Conservation (phyloP, 1,140 invertebrate species). For the Drosophila obscura region DNA sequence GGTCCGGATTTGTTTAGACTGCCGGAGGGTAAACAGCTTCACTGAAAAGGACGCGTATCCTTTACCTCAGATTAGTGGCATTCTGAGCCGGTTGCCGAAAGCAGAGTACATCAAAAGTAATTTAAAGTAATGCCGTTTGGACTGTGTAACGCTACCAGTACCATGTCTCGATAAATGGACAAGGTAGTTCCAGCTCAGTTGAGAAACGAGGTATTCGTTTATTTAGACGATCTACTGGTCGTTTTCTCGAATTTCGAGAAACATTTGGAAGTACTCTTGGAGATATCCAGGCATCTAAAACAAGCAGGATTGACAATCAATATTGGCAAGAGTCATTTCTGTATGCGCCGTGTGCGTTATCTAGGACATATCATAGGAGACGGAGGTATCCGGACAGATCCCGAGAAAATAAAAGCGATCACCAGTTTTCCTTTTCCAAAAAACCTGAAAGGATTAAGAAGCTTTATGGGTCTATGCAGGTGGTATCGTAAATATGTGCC, state of each 20-base stretch:
- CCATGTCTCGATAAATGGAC: conserved; percentile 19
- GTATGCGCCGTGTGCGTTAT: too few relatives aligned
- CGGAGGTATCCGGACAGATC: too few relatives aligned
- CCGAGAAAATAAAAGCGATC: too few relatives aligned
- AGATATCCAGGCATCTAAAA: background rate
- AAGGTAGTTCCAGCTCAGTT: background rate
- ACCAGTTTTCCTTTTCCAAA: too few relatives aligned
- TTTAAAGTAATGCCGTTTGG: conserved; percentile 23
- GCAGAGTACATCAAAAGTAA: conserved; percentile 10
- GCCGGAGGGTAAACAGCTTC: background rate
- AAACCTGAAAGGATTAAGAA: too few relatives aligned
- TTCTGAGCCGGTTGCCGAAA: conserved; percentile 1
- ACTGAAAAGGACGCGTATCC: conserved; percentile 25
- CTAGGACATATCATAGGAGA: too few relatives aligned
- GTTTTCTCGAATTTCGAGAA: conserved; percentile 5
- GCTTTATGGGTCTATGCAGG: too few relatives aligned
- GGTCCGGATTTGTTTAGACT: conserved; percentile 8
- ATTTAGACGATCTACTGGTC: conserved; percentile 12
- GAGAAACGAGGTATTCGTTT: background rate
- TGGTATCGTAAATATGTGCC: too few relatives aligned
- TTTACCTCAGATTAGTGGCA: conserved; percentile 1
- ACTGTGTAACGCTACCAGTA: conserved; percentile 4
- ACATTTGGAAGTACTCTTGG: background rate
- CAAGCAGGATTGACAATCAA: conserved; percentile 13
- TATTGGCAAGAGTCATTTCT: too few relatives aligned